These are phyloP conservation scores for Nowickia ferox DNA, from an alignment of 2,888 invertebrate species.

Conservation along the genomic window DNA sequence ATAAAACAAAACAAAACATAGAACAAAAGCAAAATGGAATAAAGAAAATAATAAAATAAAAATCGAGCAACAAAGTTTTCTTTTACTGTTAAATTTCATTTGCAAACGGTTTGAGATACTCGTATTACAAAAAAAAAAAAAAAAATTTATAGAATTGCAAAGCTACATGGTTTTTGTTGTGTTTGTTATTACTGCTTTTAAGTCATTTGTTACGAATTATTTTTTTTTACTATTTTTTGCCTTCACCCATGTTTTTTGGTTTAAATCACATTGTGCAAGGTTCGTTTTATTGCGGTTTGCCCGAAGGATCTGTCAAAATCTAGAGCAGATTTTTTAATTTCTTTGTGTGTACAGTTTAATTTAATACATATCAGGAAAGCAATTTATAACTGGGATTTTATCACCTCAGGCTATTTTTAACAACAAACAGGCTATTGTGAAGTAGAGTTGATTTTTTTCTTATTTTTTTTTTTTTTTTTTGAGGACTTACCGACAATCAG, in stretches of 20 bases:
- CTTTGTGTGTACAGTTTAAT: slow-evolving; percentile 39
- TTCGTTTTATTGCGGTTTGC: slow-evolving; percentile 61
- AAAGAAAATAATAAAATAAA: slow-evolving; percentile 2
- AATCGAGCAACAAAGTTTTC: slow-evolving; percentile 6
- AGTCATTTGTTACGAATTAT: slow-evolving; percentile 23
- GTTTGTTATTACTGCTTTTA: slow-evolving; percentile 27
- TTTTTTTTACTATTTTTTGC: slow-evolving; percentile 24
- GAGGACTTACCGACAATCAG: slow-evolving; percentile 1
- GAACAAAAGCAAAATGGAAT: background rate
- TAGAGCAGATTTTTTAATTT: slow-evolving; percentile 67
- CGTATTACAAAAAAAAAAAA: background rate
- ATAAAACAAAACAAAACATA: background rate
- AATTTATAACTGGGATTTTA: slow-evolving; percentile 60
- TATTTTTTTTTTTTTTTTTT: background rate
- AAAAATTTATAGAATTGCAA: slow-evolving; percentile 30
- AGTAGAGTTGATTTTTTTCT: background rate
- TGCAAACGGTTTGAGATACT: slow-evolving; percentile 6
- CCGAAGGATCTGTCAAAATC: slow-evolving; percentile 67
- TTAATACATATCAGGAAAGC: slow-evolving; percentile 28
- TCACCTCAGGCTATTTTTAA: slow-evolving; percentile 41
- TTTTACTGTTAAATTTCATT: slow-evolving; percentile 18
- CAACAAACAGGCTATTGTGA: slow-evolving; percentile 23
- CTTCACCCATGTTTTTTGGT: background rate
- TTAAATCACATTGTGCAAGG: slow-evolving; percentile 56
- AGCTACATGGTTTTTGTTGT: slow-evolving; percentile 1